Percentiles rank a stretch among this genome's conserved stretches.
Conservation (phyloP, 2,113 vertebrate species). For the Syngnathus scovelli region DNA sequence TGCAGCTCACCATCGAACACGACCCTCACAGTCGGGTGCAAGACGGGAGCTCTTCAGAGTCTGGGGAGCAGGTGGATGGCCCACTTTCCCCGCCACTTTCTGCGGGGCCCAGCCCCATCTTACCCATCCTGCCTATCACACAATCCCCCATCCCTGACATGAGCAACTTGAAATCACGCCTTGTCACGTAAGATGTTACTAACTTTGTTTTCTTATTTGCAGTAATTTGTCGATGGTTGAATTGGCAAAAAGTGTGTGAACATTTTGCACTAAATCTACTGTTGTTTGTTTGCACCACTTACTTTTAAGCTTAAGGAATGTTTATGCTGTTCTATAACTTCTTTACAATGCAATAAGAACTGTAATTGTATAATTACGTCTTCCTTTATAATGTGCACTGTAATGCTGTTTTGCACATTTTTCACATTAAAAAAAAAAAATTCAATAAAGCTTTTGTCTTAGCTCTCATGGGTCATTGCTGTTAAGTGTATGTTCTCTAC, state of each 20-base stretch:
- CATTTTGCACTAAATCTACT: not conserved
- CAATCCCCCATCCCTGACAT: slow-evolving; percentile 68
- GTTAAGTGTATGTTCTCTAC: not conserved
- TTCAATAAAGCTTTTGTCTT: not conserved
- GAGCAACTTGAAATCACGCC: slow-evolving; percentile 60
- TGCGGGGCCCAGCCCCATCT: slow-evolving; percentile 53
- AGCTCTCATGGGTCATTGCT: not conserved
- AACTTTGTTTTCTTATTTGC: not conserved
- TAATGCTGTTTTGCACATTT: too few relatives aligned
- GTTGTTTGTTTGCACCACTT: not conserved
- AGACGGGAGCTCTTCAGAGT: slow-evolving; percentile 43
- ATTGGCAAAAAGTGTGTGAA: not conserved
- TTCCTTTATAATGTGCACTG: too few relatives aligned
- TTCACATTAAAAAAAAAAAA: not conserved
- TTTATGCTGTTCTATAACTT: not conserved
- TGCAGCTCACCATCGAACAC: slow-evolving; percentile 93
- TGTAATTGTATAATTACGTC: too few relatives aligned
- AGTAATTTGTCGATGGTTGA: not conserved
- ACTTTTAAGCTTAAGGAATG: not conserved
- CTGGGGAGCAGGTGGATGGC: slow-evolving; percentile 52
- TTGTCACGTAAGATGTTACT: slow-evolving; percentile 76
- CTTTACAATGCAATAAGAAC: too few relatives aligned
- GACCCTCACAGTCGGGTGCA: slow-evolving; percentile 78
- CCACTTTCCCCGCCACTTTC: slow-evolving; percentile 70
- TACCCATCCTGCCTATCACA: slow-evolving; percentile 69